These are phyloP conservation scores for Chiroxiphia lanceolata DNA, from an alignment of 2,797 vertebrate species.

Conservation along the genomic window DNA sequence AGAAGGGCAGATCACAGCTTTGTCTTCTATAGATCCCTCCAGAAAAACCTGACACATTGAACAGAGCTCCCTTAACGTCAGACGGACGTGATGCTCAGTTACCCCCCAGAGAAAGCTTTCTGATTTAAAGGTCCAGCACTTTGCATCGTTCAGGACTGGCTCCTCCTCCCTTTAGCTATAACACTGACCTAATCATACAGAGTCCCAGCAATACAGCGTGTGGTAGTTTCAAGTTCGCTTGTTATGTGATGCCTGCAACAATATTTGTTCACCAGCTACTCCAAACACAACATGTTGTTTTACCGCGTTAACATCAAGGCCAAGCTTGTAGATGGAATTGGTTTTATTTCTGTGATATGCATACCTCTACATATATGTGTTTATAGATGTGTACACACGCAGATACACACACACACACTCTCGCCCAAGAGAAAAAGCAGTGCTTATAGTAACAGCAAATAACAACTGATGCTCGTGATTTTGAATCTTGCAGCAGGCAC, in stretches of 20 bases:
- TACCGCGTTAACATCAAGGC: neutral
- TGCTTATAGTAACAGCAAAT: neutral
- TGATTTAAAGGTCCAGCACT: neutral
- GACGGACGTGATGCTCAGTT: neutral
- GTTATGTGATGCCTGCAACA: constrained; percentile 26
- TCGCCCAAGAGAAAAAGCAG: neutral
- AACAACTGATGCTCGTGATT: neutral
- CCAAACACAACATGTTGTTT: constrained; percentile 13
- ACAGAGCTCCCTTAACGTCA: neutral
- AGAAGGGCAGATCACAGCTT: neutral
- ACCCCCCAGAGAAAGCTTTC: neutral
- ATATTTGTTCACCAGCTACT: constrained; percentile 41
- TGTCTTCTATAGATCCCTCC: neutral
- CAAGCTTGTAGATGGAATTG: neutral
- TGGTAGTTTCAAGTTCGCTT: neutral
- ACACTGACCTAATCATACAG: constrained; percentile 26
- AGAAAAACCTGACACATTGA: neutral
- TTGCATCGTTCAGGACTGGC: neutral
- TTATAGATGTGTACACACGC: neutral
- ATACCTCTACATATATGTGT: neutral
- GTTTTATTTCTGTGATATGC: neutral
- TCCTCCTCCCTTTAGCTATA: neutral
- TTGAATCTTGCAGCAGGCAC: neutral
- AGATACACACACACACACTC: neutral
- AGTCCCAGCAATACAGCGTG: fast-evolving